Percentiles rank a stretch among this genome's conserved stretches.
Evolutionary conservation across 2,797 vertebrate species (phyloP).

Genomic region (Aphelocoma californica): DNA sequence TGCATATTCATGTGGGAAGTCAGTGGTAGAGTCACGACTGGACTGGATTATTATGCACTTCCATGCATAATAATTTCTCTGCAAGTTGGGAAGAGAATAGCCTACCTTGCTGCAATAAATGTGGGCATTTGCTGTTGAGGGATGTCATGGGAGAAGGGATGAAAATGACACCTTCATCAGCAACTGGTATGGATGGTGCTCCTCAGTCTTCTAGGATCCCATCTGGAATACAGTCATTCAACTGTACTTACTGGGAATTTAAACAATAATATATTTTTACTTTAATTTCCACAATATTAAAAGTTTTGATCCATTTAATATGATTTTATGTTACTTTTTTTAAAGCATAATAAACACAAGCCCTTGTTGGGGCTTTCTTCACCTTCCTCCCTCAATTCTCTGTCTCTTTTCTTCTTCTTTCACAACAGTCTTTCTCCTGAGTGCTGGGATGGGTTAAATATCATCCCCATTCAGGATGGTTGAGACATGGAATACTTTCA

Average conservation of each 20-base stretch:
- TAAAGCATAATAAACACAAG: background rate
- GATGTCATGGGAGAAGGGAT: slow-evolving; percentile 5
- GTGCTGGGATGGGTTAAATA: background rate
- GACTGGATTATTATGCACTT: slow-evolving; percentile 50
- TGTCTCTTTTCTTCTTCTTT: background rate
- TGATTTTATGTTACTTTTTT: background rate
- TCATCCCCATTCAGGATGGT: accelerated
- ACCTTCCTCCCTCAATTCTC: background rate
- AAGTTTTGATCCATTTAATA: background rate
- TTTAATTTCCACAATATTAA: background rate
- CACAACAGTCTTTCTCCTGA: background rate
- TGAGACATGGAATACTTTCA: background rate
- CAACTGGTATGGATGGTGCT: background rate
- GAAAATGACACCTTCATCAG: slow-evolving; percentile 34
- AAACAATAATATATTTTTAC: background rate
- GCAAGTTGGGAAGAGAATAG: background rate
- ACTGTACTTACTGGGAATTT: background rate
- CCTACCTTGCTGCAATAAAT: background rate
- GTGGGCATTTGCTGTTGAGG: background rate
- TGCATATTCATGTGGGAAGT: slow-evolving; percentile 68
- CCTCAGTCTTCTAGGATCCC: background rate
- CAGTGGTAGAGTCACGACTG: slow-evolving; percentile 55
- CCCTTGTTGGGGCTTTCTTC: background rate
- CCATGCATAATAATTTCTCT: slow-evolving; percentile 50
- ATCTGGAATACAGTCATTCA: background rate